Base-by-base conservation (phyloP, 1,140 invertebrate species). In the Hyles euphorbiae region DNA sequence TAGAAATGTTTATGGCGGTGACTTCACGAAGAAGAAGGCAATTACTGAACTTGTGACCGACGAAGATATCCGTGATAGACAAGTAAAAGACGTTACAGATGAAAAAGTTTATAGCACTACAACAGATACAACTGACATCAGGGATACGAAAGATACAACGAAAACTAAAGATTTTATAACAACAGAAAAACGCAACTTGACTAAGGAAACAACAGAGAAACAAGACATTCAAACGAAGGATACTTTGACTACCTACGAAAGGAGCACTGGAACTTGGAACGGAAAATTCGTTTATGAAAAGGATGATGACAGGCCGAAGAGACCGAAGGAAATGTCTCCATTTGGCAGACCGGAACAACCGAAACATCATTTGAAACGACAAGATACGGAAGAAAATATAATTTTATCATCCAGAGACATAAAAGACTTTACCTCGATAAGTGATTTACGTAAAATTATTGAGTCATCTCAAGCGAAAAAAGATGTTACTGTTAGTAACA, bases 361-460 rank as follows among this genome's bases (percentile, higher is more conserved):
- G n/a, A 78, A 72, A 61, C 86, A 84, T 60, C 86, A 88, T 51
- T 61, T 88, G 50, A 86, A 86, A 68, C 73, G 86, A 49, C 86
- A 88, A 69, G 86, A 88, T 56, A 88, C 86, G 10, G 74, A 87
- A 65, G 86, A 88, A 60, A 88, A 87, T 59, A 88, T 88, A 43
- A 88, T 88, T 64, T 66, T 88, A 47, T 87, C 86, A 52, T 88
- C 86, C 44, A 78, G 79, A 56, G 84, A 88, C 53, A 88, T 88
- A 49, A 88, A 86, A 78, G 86, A 88, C 68, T 88, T 87, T 59
- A 88, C 86, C 50, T 88, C 86, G 8, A 88, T 88, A 10, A 87
- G 76, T 67, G 86, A 88, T 58, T 55, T 88, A 43, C 65, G 86
- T 48, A 88, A 86, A 74, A 84, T 88, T 7, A 88, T 88, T 66